Conservation (phyloP, 2,797 vertebrate species). For the Acropternis orthonyx region DNA sequence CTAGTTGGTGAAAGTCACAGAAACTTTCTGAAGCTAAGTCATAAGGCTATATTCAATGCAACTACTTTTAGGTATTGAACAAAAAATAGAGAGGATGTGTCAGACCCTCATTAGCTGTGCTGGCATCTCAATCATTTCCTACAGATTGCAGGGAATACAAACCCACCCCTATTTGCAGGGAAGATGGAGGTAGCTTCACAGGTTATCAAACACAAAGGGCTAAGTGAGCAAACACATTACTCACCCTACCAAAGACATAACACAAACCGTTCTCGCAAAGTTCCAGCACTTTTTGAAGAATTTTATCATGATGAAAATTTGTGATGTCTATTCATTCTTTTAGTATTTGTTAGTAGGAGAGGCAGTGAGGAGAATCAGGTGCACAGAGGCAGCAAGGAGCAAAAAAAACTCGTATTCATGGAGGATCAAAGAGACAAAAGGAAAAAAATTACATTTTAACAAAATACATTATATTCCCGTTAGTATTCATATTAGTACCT, state of each 20-base stretch:
- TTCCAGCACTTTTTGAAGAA: neutral
- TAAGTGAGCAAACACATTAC: neutral
- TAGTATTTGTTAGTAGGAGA: neutral
- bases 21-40: neutral
- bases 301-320: neutral
- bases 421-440: neutral
- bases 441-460: neutral
- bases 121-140: constrained; percentile 5
- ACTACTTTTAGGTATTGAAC: neutral
- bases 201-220: neutral
- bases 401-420: accelerated
- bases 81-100: neutral
- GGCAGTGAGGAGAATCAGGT: neutral
- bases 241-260: neutral
- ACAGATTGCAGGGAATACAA: neutral
- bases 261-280: neutral
- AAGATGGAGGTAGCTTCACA: neutral
- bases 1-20: neutral
- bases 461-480: neutral
- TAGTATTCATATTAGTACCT: neutral
- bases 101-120: neutral
- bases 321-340: neutral
- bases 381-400: neutral
- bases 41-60: neutral
- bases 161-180: neutral